Conservation (phyloP, 1,140 invertebrate genomes). For the Samia ricini region DNA sequence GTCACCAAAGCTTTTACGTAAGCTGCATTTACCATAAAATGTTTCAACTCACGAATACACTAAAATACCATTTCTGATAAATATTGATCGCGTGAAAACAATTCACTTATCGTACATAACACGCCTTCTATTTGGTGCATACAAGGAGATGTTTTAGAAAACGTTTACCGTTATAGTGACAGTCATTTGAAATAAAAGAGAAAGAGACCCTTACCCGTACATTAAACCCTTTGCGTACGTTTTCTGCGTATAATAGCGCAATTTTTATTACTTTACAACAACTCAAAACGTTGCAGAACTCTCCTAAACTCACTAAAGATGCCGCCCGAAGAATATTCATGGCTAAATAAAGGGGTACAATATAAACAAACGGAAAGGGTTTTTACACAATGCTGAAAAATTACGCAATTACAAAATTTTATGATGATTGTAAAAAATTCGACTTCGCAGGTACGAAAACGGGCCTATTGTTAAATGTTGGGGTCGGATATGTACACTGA, state of each 20-base stretch:
- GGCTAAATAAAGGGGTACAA: slow-evolving; percentile 55
- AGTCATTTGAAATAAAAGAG: slow-evolving; percentile 53
- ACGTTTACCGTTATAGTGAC: slow-evolving; percentile 53
- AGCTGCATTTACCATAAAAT: slow-evolving; percentile 14
- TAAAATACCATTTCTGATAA: slow-evolving; percentile 36
- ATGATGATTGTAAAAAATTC: slow-evolving; percentile 48
- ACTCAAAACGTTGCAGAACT: slow-evolving; percentile 61
- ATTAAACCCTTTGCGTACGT: slow-evolving; percentile 64
- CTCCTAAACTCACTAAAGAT: slow-evolving; percentile 45
- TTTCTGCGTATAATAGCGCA: slow-evolving; percentile 68
- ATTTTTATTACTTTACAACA: slow-evolving; percentile 73
- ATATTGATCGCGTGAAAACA: slow-evolving; percentile 39
- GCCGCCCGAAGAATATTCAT: slow-evolving; percentile 45
- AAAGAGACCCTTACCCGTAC: slow-evolving; percentile 46
- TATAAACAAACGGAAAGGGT: slow-evolving; percentile 74
- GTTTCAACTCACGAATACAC: slow-evolving; percentile 8
- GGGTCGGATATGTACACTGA: slow-evolving; percentile 24
- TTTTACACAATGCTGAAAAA: slow-evolving; percentile 72
- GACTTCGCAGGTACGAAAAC: slow-evolving; percentile 67
- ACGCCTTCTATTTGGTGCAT: slow-evolving; percentile 45
- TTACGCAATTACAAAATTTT: slow-evolving; percentile 67
- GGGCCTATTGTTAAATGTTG: slow-evolving; percentile 28
- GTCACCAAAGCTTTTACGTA: slow-evolving; percentile 17
- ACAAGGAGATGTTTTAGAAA: slow-evolving; percentile 36
- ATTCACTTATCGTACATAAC: slow-evolving; percentile 47